Evolutionary conservation across 2,797 vertebrate species (phyloP), one percentile per base, ranked within the genome.

Genomic region (Sciaenops ocellatus): DNA sequence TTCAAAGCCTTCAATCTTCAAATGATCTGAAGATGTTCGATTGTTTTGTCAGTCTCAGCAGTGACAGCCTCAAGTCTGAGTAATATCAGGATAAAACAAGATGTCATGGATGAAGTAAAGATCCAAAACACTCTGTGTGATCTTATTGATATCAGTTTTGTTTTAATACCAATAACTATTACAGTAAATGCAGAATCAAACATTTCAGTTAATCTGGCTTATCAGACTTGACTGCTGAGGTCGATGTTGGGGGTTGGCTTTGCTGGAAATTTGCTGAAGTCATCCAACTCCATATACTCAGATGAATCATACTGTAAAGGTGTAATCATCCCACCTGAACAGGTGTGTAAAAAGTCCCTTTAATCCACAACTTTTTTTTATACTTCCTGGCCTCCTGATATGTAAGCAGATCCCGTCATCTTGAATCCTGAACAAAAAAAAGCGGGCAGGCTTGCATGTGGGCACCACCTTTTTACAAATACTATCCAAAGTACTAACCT

Each of bases 291-390:
- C 28, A 56, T 42, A 22, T 24, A n/a, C 77, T 79, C 55, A 75
- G 83, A 84, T 85, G 82, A 80, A 73, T 59, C 63, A 77, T 69
- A 24, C 56, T 17, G 66, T 13, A 65, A 85, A 85, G 79, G 78
- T 90, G 55, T 88, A 92, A 88, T 90, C 76, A 89, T 80, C 78
- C 69, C 46, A 42, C 48, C 50, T 84, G 52, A 83, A 80, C 89
- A 83, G 80, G 71, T 83, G 84, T 89, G 76, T 52, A 4, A 86
- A 85, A 87, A 88, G 69, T 68, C 83, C 86, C 84, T 73, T 54
- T 72, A 67, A 69, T 78, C 70, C 55, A 20, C 15, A 60, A 13
- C 10, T 24, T 55, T 41, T 57, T 16, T 3, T 4, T 16, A 24
- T 9, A 64, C 50, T 55, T 5, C n/a, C 67, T 10, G n/a, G 24